A percentile compares a stretch with the other conserved stretches of the same genome.
Conservation (phyloP, 2,797 vertebrate genomes). For the Aplochiton taeniatus region DNA sequence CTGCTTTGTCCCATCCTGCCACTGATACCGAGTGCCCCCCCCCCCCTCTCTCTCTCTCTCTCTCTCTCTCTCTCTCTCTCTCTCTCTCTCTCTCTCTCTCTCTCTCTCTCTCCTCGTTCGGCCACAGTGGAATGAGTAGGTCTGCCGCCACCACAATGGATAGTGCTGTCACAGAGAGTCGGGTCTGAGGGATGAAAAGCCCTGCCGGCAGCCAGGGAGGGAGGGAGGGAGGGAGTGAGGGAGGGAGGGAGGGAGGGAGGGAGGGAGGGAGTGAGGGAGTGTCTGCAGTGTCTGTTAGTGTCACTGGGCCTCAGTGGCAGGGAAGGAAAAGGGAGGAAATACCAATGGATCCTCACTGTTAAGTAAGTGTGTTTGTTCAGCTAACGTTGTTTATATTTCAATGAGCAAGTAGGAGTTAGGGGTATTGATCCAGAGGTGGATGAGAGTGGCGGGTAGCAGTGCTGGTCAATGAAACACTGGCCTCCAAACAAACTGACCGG, state of each 20-base stretch:
- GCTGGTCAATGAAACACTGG: not conserved
- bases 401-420: no score
- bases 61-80: no score
- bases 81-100: no score
- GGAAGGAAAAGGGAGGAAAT: no score
- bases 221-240: conserved; percentile 1
- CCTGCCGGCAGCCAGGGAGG: conserved; percentile 14
- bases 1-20: conserved; percentile 13
- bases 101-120: no score
- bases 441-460: not conserved
- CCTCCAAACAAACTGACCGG: not conserved
- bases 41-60: conserved; percentile 25
- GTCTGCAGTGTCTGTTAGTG: no score
- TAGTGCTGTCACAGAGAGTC: conserved; percentile 23
- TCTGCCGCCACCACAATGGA: conserved; percentile 28
- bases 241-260: not conserved
- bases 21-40: conserved; percentile 23
- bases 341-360: no score
- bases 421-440: no score
- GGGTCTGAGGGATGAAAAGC: conserved; percentile 36
- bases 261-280: not conserved
- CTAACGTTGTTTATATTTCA: no score
- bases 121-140: conserved; percentile 27
- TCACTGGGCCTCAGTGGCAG: no score
- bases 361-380: no score